These are phyloP conservation scores for Pristis pectinata DNA, from an alignment of 2,797 vertebrate species.

Conservation along the genomic window DNA sequence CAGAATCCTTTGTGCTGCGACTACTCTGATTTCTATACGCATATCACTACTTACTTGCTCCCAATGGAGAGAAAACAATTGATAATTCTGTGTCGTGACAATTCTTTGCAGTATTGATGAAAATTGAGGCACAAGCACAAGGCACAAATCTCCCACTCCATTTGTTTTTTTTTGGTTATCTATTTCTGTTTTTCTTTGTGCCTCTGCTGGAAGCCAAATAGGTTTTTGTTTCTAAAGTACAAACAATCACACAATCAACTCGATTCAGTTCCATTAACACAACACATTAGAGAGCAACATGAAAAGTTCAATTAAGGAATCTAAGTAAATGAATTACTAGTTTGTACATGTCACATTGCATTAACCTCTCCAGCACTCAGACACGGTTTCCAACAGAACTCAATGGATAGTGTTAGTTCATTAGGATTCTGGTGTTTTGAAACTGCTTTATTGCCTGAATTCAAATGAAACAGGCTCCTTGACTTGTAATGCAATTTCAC, in stretches of 20 bases:
- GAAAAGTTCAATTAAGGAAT: constrained; percentile 4
- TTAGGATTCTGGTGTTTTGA: not conserved
- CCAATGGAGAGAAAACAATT: not conserved
- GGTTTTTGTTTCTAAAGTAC: not conserved
- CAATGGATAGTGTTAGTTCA: not conserved
- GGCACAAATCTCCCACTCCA: not conserved
- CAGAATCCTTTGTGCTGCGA: not conserved
- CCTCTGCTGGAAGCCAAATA: not conserved
- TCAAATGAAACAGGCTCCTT: not conserved
- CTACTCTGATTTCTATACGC: not conserved
- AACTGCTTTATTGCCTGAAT: not conserved
- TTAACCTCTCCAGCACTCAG: not conserved
- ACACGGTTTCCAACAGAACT: not conserved
- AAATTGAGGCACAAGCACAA: not conserved
- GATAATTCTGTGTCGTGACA: not conserved
- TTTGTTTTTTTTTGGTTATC: not conserved
- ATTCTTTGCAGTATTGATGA: too few species aligned
- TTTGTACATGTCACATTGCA: constrained; percentile 20
- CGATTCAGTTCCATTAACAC: not conserved
- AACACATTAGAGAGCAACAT: not conserved
- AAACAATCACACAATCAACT: not conserved
- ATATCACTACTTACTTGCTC: too few species aligned
- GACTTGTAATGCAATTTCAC: not conserved
- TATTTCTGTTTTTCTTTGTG: not conserved
- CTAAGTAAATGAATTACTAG: not conserved